Evolutionary conservation across 2,797 vertebrate genomes (phyloP).

Genomic region (Chiloscyllium punctatum): DNA sequence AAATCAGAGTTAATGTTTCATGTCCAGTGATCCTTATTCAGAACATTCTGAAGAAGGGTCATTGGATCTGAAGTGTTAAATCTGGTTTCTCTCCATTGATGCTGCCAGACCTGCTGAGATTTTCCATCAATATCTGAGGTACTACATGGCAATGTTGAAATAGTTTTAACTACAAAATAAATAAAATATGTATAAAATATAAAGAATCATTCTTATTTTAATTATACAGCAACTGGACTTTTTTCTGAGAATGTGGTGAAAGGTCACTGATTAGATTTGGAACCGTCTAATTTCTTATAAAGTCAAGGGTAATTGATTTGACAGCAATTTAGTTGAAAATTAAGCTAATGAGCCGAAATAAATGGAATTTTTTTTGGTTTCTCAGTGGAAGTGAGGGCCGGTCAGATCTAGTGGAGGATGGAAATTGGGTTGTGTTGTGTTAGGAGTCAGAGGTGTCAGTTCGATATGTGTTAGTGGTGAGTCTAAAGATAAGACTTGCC

Average conservation of each 20-base stretch:
- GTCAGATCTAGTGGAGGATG: too few species aligned
- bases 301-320: conserved; percentile 2
- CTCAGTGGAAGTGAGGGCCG: too few species aligned
- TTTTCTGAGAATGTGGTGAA: conserved; percentile 1
- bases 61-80: too few species aligned
- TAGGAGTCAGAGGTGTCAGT: too few species aligned
- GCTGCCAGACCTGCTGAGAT: not conserved
- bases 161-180: not conserved
- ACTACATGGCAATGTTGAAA: not conserved
- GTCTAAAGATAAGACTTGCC: too few species aligned
- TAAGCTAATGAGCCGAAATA: not conserved
- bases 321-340: not conserved
- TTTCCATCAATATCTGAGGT: not conserved
- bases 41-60: too few species aligned
- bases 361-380: not conserved
- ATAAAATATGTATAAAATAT: not conserved
- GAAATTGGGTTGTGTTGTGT: too few species aligned
- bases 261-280: conserved; percentile 12
- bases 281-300: not conserved
- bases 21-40: too few species aligned
- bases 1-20: too few species aligned
- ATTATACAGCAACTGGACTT: not conserved
- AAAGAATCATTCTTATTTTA: conserved; percentile 19
- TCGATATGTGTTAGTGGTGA: too few species aligned
- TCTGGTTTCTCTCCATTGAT: too few species aligned